Conservation (phyloP, 30 jellyfish, hydroid and myxozoan genomes). For the Aurelia sp. region DNA sequence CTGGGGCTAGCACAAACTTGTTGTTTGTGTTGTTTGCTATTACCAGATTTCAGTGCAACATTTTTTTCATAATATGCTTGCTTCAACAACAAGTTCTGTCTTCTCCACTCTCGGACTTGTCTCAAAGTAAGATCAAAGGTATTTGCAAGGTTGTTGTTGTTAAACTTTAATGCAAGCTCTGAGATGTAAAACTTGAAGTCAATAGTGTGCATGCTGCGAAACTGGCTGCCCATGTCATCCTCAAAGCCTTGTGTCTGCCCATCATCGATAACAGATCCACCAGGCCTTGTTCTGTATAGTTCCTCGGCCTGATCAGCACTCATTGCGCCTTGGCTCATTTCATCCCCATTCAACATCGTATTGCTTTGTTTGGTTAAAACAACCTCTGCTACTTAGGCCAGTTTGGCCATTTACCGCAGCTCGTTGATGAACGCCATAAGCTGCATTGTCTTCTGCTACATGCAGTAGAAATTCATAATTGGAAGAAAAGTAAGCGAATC, state of each 20-base stretch:
- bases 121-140: constrained; percentile 27
- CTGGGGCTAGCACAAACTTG: not conserved
- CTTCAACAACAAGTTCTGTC: constrained; percentile 36
- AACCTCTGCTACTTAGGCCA: too few relatives aligned
- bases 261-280: not conserved
- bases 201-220: constrained; percentile 54
- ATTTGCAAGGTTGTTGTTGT: constrained; percentile 27
- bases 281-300: constrained; percentile 10
- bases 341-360: constrained; percentile 38
- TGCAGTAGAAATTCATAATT: too few relatives aligned
- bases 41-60: constrained; percentile 35
- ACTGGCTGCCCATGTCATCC: constrained; percentile 38
- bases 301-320: constrained; percentile 47
- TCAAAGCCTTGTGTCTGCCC: constrained; percentile 9
- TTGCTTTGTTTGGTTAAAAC: too few relatives aligned
- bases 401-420: too few relatives aligned
- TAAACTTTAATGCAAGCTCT: constrained; percentile 50
- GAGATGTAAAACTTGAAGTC: constrained; percentile 66
- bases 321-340: constrained; percentile 23
- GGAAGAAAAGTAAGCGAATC: too few relatives aligned
- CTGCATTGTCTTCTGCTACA: too few relatives aligned
- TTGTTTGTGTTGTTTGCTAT: not conserved
- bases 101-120: constrained; percentile 61
- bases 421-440: too few relatives aligned
- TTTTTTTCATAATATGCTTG: constrained; percentile 70